Evolutionary conservation across 2,888 invertebrate species (phyloP), one percentile per base, ranked within the genome.

Genomic region (Ommatoiulus sabulosus): DNA sequence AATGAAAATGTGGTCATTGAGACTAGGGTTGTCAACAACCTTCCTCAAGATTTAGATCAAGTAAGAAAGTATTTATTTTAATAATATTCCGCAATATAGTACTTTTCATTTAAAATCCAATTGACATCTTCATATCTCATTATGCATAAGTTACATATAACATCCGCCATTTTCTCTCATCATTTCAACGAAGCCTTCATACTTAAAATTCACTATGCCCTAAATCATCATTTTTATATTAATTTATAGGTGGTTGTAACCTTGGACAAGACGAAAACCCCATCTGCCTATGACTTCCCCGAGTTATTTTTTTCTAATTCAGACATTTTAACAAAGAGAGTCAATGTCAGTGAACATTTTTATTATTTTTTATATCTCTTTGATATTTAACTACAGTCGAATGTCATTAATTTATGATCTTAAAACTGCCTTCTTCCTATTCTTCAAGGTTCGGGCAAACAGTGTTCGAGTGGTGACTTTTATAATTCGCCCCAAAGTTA

Each of bases 401-500:
- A 35, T 17, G 17, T 7, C 63, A 17, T 63, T 63, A 63, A n/a
- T 17, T n/a, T 63, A 3, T n/a, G 20, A 63, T 63, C n/a, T n/a
- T 4, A 63, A 17, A 63, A 63, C 5, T 24, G 35, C n/a, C 0
- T 12, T 57, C 24, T 8, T 72, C n/a, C n/a, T 15, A 63, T 24
- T 72, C 8, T 5, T 3, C 17, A 72, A 87, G 87, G 35, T 87
- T 43, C 15, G 43, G 4, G 63, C 87, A 6, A 87, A 87, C 15
- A 15, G 15, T 7, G 87, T 80, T 44, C 6, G n/a, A 63, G 0
- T 20, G 17, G 63, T 87, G 10, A 72, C 80, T 3, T 87, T 87
- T 35, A 43, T 7, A n/a, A 35, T 87, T 80, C 87, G 63, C 15
- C 87, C 80, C 35, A 35, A 57, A 17, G 24, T 7, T 15, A 80